A percentile compares a stretch with the other conserved stretches of the same genome.
These are phyloP conservation scores for Stylophora pistillata DNA, from an alignment of 64 coral and sea anemone genomes.

Conservation along the genomic window DNA sequence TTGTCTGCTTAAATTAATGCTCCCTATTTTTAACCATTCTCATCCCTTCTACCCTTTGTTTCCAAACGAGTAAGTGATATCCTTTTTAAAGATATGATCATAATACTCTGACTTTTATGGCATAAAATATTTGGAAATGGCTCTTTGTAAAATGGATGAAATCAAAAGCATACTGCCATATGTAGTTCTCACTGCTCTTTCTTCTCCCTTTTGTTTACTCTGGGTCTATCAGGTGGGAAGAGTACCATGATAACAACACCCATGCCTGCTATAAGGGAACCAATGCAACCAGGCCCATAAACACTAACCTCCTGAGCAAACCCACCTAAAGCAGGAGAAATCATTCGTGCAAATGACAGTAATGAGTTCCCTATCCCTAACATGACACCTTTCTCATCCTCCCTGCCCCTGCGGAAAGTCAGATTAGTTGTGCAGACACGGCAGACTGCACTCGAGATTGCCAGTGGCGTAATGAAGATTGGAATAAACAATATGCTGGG, in stretches of 20 bases:
- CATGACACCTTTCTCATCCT: conserved; percentile 86
- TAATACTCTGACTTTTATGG: no score
- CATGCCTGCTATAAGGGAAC: conserved; percentile 26
- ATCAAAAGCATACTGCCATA: background rate
- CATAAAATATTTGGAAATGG: no score
- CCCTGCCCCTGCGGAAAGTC: conserved; percentile 58
- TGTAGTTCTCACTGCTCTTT: background rate
- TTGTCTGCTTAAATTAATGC: no score
- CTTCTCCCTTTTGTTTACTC: background rate
- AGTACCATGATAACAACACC: conserved; percentile 58
- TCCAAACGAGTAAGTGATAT: no score
- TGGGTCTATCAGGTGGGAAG: background rate
- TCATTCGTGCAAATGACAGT: conserved; percentile 90
- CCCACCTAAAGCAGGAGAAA: conserved; percentile 89
- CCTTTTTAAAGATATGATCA: no score
- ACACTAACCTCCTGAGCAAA: conserved; percentile 69
- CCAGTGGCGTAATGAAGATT: conserved; percentile 71
- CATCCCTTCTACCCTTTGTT: no score
- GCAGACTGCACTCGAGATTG: conserved; percentile 82
- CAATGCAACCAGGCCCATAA: conserved; percentile 67
- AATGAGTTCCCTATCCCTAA: conserved; percentile 89
- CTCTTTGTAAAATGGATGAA: no score
- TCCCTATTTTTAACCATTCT: no score
- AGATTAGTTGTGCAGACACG: conserved; percentile 81
- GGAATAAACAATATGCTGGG: conserved; percentile 72